Percentiles rank a stretch among this genome's conserved stretches.
phyloP scores from a whole-genome alignment of 1,140 invertebrate species.

The Drosophila asahinai region DNA sequence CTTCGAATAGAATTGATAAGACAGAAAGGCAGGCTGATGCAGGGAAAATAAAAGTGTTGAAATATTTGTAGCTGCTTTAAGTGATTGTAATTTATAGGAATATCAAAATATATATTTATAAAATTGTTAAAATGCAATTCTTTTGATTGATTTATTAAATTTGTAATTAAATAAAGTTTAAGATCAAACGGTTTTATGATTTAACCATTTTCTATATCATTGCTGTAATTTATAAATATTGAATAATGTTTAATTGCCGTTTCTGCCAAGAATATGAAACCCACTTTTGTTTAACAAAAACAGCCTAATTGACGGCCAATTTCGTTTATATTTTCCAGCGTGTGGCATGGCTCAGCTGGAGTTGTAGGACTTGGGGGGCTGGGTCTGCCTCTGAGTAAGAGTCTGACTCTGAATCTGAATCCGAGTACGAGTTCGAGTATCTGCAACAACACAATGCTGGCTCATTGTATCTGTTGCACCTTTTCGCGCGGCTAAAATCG shows the following conservation, averaged over 20 bases:
- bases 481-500: constrained; percentile 53
- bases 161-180: too few species aligned
- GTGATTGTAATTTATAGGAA: constrained; percentile 1
- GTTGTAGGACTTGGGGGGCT: constrained; percentile 6
- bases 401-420: constrained; percentile 5
- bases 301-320: constrained; percentile 27
- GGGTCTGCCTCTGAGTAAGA: constrained; percentile 21
- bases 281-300: background rate
- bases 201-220: too few species aligned
- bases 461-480: constrained; percentile 45
- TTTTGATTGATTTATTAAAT: too few species aligned
- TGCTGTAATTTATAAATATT: background rate
- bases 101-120: too few species aligned
- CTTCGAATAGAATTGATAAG: constrained; percentile 56
- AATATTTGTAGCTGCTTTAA: background rate
- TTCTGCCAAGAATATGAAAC: background rate
- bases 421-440: constrained; percentile 14
- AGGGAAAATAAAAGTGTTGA: constrained; percentile 2
- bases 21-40: background rate
- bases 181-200: too few species aligned
- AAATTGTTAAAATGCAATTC: too few species aligned
- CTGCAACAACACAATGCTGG: constrained; percentile 59
- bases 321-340: constrained; percentile 10
- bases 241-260: background rate
- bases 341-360: background rate